phyloP scores from a whole-genome alignment of 2,113 vertebrate species.

The Stegastes partitus region DNA sequence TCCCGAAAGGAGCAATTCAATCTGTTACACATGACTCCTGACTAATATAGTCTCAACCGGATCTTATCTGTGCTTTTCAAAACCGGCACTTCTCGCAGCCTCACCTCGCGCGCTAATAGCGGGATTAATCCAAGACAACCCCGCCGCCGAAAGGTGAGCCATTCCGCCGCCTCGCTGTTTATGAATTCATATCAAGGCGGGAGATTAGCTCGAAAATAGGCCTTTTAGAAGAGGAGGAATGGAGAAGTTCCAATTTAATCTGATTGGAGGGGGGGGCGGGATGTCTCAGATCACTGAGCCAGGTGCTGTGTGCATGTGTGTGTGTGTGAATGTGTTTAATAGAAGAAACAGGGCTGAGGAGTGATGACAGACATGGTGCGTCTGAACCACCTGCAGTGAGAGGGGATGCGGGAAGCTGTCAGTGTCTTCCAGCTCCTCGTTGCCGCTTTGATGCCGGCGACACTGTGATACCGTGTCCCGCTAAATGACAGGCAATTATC shows the following conservation, averaged over 20 bases:
- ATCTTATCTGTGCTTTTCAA: conserved; percentile 58
- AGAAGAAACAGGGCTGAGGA: conserved; percentile 33
- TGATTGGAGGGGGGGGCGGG: conserved; percentile 14
- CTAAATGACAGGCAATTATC: conserved; percentile 60
- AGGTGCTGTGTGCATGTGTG: conserved; percentile 12
- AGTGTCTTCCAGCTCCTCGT: conserved; percentile 28
- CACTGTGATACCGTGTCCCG: conserved; percentile 11
- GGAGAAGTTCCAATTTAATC: conserved; percentile 47
- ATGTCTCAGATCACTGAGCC: conserved; percentile 23
- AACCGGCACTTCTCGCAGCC: conserved; percentile 24
- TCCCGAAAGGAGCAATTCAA: conserved; percentile 38
- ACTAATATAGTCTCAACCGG: conserved; percentile 45
- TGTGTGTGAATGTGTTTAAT: conserved; percentile 24
- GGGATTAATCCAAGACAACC: conserved; percentile 64
- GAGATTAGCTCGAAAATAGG: conserved; percentile 63
- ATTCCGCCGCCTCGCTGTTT: conserved; percentile 21
- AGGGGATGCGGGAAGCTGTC: conserved; percentile 44
- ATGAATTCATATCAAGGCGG: conserved; percentile 60
- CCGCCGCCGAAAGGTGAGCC: conserved; percentile 48
- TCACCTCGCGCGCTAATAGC: conserved; percentile 48
- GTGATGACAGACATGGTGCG: conserved; percentile 19
- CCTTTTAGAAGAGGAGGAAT: conserved; percentile 27
- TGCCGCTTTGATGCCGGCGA: conserved; percentile 48
- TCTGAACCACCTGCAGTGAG: conserved; percentile 54
- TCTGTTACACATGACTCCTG: conserved; percentile 45